Evolutionary conservation across 2,113 vertebrate species (phyloP), one percentile per base, ranked within the genome.

Genomic region (Pseudolaguvia tuberculata): DNA sequence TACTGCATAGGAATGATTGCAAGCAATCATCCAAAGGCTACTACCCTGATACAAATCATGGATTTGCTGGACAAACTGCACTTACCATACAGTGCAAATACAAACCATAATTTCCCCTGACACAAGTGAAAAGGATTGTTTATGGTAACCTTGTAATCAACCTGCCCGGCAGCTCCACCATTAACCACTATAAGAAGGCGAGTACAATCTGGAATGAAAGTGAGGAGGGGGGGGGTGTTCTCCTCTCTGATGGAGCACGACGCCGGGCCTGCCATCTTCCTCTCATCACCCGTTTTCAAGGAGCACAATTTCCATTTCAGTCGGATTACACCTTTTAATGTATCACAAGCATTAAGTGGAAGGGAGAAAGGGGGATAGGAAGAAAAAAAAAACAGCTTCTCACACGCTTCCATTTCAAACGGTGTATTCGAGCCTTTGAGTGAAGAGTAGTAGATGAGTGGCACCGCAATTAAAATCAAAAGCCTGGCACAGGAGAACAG

Each of bases 271-370:
- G 73, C 76, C 87, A 90, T 90, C 88, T 90, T 88, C 85, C 85
- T 89, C 78, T 87, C 79, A 86, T 89, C 91, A 91, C 92, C 92
- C 91, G 87, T 92, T 91, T 92, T 92, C 87, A 91, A 92, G 89
- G 90, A 89, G 81, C 78, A 86, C 81, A 86, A 92, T 94, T 93
- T 92, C 88, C 90, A 93, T 94, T 92, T 93, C 91, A 91, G 88
- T 89, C 88, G 88, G 88, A 92, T 92, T 91, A 88, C 81, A 91
- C 90, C 88, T 91, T 92, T 91, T 91, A 91, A 91, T 89, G 87
- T 88, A 87, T 84, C 84, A 86, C 82, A 75, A 80, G 87, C 27
- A 69, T 86, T 91, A 91, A 92, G 89, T 86, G 89, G 85, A 85
- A 84, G 53, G 76, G 82, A 84, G 75, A 76, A 71, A 61, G 57